These are phyloP conservation scores for Adelphocoris suturalis DNA, from an alignment of 2,888 invertebrate genomes.

Conservation along the genomic window DNA sequence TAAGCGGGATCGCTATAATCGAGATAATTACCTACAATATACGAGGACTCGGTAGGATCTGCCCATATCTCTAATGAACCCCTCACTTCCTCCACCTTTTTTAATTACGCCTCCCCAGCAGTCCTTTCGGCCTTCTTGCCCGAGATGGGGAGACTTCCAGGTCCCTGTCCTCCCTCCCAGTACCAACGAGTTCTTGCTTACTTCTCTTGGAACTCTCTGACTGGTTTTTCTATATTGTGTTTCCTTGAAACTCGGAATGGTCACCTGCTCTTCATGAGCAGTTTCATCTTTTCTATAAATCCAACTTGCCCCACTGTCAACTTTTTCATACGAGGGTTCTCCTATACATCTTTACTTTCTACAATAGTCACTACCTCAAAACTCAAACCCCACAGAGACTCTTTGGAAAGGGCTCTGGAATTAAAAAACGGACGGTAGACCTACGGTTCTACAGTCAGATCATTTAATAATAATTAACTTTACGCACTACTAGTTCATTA, in stretches of 20 bases:
- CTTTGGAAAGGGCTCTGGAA: too few relatives aligned
- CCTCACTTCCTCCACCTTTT: not conserved
- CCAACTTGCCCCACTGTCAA: not conserved
- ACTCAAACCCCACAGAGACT: too few relatives aligned
- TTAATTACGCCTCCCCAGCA: not conserved
- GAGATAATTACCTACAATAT: constrained; percentile 23
- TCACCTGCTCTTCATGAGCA: not conserved
- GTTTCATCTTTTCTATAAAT: not conserved
- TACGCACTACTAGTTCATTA: too few relatives aligned
- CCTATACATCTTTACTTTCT: too few relatives aligned
- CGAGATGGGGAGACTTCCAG: too few relatives aligned
- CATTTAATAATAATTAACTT: too few relatives aligned
- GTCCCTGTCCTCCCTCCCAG: not conserved
- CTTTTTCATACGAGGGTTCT: not conserved
- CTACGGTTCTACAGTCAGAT: too few relatives aligned
- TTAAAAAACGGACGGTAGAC: too few relatives aligned
- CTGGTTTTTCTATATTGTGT: constrained; percentile 17
- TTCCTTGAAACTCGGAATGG: not conserved
- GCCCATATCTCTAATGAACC: constrained; percentile 33
- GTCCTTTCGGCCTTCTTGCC: not conserved
- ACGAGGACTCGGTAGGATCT: not conserved
- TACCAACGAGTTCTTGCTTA: constrained; percentile 1
- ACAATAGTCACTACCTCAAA: too few relatives aligned
- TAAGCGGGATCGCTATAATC: not conserved
- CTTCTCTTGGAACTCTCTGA: not conserved